Base-by-base conservation (phyloP, 2,797 vertebrate species). In the Lepus oiostolus region DNA sequence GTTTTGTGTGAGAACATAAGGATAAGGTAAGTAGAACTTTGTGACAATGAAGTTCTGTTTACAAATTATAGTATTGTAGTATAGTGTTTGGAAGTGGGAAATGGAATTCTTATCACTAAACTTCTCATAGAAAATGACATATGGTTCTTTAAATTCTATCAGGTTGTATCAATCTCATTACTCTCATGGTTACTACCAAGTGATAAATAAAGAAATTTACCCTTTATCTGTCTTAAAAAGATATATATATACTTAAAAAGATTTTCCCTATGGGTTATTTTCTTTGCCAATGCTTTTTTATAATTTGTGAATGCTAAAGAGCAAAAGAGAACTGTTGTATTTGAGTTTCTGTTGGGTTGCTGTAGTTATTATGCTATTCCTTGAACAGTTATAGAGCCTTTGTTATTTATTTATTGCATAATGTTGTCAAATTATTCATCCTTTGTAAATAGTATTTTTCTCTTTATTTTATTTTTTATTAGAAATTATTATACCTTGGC, bases 301-400 rank as follows among this genome's bases (percentile, higher is more conserved):
- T 58, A 86, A 72, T 62, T 79, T 86, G 50, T 72, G 82, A 35
- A 52, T 93, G 28, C 91, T 50, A 91, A 91, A 95, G 76, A 88
- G 28, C 32, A 70, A 67, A 95, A 83, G 28, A 92, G 22, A 63
- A 38, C 62, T 52, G 28, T 24, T 52, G 6, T 76, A 77, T 86
- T 85, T 50, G 52, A 50, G 74, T 76, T 92, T 93, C 47, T 93
- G 0, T 94, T 94, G 35, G 22, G n/a, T 86, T 91, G 9, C 65
- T 90, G 17, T 58, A 22, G 28, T 14, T 95, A 50, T 42, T 88
- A 19, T 54, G 24, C 84, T 89, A 47, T 32, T 17, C 12, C 2
- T 87, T 90, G 16, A 26, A 80, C 19, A 93, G 58, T 85, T 77
- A 81, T 7, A 75, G 26, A 92, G 47, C 17, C 52, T 67, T 71